Percentiles rank a stretch among this genome's conserved stretches.
These are phyloP conservation scores for Ptychochromis oligacanthus DNA, from an alignment of 2,113 vertebrate genomes.

Conservation along the genomic window DNA sequence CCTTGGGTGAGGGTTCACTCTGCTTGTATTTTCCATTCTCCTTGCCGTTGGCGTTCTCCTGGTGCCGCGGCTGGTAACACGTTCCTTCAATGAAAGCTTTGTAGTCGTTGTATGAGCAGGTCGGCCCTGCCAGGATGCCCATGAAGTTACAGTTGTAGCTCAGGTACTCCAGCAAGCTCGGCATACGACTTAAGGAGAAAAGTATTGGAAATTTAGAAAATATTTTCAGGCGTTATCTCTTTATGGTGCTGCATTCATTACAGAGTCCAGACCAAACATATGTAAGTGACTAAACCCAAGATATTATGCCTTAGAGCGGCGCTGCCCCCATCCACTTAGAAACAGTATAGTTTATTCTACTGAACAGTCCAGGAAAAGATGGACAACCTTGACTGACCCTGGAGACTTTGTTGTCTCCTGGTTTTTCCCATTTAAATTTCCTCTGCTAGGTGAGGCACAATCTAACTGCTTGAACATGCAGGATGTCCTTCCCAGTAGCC, in stretches of 20 bases:
- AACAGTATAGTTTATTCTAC: neutral
- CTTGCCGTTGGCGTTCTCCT: slow-evolving; percentile 85
- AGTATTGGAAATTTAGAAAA: neutral
- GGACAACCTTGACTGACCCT: neutral
- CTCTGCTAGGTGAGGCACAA: neutral
- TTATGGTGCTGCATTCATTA: neutral
- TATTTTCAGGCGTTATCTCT: no score
- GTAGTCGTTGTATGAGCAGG: slow-evolving; percentile 98
- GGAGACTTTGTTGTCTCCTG: neutral
- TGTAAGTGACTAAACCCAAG: neutral
- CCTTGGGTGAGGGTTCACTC: slow-evolving; percentile 91
- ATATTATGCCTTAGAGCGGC: neutral
- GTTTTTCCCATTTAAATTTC: neutral
- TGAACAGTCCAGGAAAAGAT: neutral
- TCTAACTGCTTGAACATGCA: neutral
- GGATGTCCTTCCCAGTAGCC: slow-evolving; percentile 5
- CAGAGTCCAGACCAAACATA: neutral
- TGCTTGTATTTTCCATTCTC: slow-evolving; percentile 85
- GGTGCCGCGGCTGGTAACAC: slow-evolving; percentile 81
- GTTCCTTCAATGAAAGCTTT: slow-evolving; percentile 95
- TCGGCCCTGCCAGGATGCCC: slow-evolving; percentile 96
- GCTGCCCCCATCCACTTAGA: neutral
- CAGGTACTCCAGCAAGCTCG: slow-evolving; percentile 94
- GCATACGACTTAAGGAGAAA: slow-evolving; percentile 87
- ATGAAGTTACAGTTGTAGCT: slow-evolving; percentile 99